These are phyloP conservation scores for Drosophila bocki DNA, from an alignment of 1,140 invertebrate species.

Conservation along the genomic window DNA sequence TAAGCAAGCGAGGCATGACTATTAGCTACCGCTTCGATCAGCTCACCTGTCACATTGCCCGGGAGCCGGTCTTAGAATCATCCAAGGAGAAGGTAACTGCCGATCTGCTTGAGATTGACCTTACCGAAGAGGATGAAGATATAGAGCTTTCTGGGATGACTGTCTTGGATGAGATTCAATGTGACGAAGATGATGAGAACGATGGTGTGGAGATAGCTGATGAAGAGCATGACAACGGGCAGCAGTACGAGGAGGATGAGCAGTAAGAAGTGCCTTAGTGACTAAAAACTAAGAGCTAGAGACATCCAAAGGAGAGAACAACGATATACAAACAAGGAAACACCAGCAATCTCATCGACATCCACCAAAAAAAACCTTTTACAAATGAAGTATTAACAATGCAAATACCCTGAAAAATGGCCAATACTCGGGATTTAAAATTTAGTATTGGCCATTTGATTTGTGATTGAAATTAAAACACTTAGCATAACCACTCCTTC, in stretches of 20 bases:
- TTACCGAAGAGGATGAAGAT: constrained; percentile 20
- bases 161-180: constrained; percentile 7
- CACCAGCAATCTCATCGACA: constrained; percentile 1
- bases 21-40: constrained; percentile 18
- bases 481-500: background rate
- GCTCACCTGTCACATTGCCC: background rate
- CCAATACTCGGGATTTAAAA: background rate
- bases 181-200: constrained; percentile 13
- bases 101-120: constrained; percentile 12
- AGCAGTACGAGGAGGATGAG: background rate
- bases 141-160: background rate
- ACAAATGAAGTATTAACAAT: background rate
- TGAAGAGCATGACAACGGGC: background rate
- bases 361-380: background rate
- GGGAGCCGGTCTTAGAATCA: background rate
- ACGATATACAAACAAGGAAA: background rate
- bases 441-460: constrained; percentile 1
- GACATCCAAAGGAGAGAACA: background rate
- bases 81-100: background rate
- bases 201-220: background rate
- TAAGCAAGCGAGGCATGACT: background rate
- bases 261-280: background rate
- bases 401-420: background rate
- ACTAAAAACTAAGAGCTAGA: background rate
- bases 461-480: background rate